Base-by-base conservation (phyloP, 1,140 invertebrate species). In the Diorhabda sublineata region DNA sequence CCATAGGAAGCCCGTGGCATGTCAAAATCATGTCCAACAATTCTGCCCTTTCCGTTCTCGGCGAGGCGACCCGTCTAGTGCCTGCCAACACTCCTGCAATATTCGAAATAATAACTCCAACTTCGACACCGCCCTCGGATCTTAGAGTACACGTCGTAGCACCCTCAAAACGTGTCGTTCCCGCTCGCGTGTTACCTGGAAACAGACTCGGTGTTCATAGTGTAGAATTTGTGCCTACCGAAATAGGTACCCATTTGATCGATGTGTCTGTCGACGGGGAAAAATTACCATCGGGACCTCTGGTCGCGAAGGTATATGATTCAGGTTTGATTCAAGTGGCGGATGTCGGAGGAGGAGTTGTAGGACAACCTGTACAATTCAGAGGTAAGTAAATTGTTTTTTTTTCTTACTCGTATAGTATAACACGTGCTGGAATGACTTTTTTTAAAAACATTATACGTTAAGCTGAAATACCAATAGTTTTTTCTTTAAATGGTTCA, bases 271-370 rank as follows among this genome's bases (percentile, higher is more conserved):
- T 95, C 64, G 91, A 88, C 72, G 94, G 94, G 70, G 91, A 93
- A 79, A 94, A 94, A 83, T 83, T 96, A 71, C 90, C 91, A 75
- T 91, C 89, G 69, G 93, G 92, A 59, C 93, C 94, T 11, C 86
- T 96, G 59, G 88, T 95, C 66, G 93, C 93, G 72, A 97, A 97
- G 86, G 95, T 95, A 64, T 97, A 97, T 81, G 94, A 97, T 82
- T 89, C 94, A 71, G 92, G 91, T 71, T 86, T 96, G 60, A 97
- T 97, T 77, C 89, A 92, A 84, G 93, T 98, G 70, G 92, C 92
- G 56, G 95, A 98, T 82, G 92, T 97, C 59, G 92, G 90, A 80
- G 93, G 94, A 76, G 93, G 94, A 72, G 89, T 95, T 73, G 91
- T 97, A 26, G 94, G 94, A 73, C 92, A 97, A 84, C 90, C 94